Percentiles rank a stretch among this genome's conserved stretches.
Conservation (phyloP, 35 echinoderm and acorn worm genomes). For the Lytechinus variegatus region DNA sequence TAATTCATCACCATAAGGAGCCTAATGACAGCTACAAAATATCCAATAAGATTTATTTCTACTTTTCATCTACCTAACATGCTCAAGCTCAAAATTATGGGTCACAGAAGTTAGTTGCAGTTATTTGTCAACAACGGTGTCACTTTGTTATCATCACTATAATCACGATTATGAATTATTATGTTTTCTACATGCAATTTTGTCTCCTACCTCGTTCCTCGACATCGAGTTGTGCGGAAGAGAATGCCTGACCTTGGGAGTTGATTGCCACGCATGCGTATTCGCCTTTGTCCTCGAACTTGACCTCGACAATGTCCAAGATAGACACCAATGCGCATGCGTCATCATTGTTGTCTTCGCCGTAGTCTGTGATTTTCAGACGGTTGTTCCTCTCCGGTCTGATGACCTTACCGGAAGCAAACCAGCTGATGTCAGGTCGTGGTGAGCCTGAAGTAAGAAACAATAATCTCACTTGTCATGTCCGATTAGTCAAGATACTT, state of each 20-base stretch:
- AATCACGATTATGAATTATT: not conserved
- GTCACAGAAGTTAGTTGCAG: not conserved
- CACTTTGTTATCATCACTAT: not conserved
- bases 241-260: slow-evolving; percentile 10
- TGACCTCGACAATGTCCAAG: not conserved
- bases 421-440: slow-evolving; percentile 18
- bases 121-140: not conserved
- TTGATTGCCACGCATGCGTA: slow-evolving; percentile 24
- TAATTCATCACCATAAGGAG: not conserved
- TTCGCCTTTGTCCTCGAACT: not conserved
- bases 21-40: not conserved
- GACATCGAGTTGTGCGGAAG: not conserved
- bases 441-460: not conserved
- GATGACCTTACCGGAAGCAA: slow-evolving; percentile 1
- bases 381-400: not conserved
- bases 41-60: not conserved
- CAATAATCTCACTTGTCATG: not conserved
- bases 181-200: not conserved
- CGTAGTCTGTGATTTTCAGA: not conserved
- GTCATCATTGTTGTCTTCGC: not conserved
- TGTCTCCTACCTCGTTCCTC: not conserved
- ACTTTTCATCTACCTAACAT: not conserved
- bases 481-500: too few relatives aligned
- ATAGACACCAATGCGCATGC: slow-evolving; percentile 25
- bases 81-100: not conserved